Evolutionary conservation across 2,888 invertebrate genomes (phyloP), one percentile per base, ranked within the genome.

Genomic region (Hartigia nigra): DNA sequence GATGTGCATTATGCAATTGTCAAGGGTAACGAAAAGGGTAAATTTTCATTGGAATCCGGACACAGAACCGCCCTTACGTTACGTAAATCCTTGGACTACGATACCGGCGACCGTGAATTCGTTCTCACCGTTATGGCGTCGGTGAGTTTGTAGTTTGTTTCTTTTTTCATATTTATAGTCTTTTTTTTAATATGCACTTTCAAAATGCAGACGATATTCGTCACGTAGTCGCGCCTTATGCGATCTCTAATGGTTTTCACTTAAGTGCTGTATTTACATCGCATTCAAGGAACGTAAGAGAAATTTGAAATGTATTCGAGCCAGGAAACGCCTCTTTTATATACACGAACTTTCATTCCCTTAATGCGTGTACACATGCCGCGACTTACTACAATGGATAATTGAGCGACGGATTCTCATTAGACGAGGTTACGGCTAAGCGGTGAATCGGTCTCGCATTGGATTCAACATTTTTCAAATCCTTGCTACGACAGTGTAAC

Each of bases 1-100:
- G 97, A 97, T 85, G 94, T 97, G 35, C 96, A 96, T 88, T 97
- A 96, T 92, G 95, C 95, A 86, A 95, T 97, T 88, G 93, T 94
- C 14, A 93, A 94, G 34, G 96, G 96, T 4, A 95, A 96, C 87
- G 93, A 94, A 75, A 93, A 93, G n/a, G 96, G 95, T 1, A 95
- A 95, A 88, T 97, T 97, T 89, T 94, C 95, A 0, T 91, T 97
- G 76, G 97, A 97, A 89, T 96, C 95, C 90, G 96, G 96, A 4
- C 96, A 97, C 89, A 95, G 95, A 79, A 96, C 97, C 0, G 93
- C 94, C 31, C 92, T 97, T n/a, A 93, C 97, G 75, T 92, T 97
- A 39, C 94, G 94, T 82, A 95, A 95, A 82, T 93, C 95, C 0
- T 91, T 97, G 84, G 97, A 97, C 91, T 97, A 95, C 88, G 97